These are phyloP conservation scores for Alviniconcha marisindica DNA, from an alignment of 1,140 invertebrate genomes.

Conservation along the genomic window DNA sequence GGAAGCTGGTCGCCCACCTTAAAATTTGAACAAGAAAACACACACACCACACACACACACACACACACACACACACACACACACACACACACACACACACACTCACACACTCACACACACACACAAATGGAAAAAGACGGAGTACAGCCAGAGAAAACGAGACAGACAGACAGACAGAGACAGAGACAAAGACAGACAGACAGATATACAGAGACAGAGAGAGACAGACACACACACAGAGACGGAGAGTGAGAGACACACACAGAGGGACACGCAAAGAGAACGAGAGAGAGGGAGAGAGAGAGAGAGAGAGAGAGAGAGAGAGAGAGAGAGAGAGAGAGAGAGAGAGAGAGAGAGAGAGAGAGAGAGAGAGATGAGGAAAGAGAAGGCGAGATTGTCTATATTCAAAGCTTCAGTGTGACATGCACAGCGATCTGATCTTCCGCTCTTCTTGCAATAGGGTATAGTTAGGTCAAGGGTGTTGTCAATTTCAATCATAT, in stretches of 20 bases:
- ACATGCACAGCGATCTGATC: too few relatives aligned
- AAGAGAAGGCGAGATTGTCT: neutral
- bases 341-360: neutral
- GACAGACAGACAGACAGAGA: constrained; percentile 10
- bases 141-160: neutral
- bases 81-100: too few relatives aligned
- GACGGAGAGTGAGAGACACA: neutral
- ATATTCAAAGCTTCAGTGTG: too few relatives aligned
- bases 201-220: neutral
- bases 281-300: neutral
- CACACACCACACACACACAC: too few relatives aligned
- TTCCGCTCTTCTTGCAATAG: too few relatives aligned
- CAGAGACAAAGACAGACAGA: neutral
- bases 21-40: too few relatives aligned
- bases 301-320: constrained; percentile 3
- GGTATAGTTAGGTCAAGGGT: too few relatives aligned
- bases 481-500: too few relatives aligned
- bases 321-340: constrained; percentile 2
- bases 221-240: neutral
- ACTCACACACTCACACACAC: too few relatives aligned
- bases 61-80: too few relatives aligned
- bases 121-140: too few relatives aligned
- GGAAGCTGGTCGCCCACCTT: too few relatives aligned
- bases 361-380: neutral
- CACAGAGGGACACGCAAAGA: neutral